Base-by-base conservation (phyloP, 2,888 invertebrate species). In the Pseudanteris insignis region DNA sequence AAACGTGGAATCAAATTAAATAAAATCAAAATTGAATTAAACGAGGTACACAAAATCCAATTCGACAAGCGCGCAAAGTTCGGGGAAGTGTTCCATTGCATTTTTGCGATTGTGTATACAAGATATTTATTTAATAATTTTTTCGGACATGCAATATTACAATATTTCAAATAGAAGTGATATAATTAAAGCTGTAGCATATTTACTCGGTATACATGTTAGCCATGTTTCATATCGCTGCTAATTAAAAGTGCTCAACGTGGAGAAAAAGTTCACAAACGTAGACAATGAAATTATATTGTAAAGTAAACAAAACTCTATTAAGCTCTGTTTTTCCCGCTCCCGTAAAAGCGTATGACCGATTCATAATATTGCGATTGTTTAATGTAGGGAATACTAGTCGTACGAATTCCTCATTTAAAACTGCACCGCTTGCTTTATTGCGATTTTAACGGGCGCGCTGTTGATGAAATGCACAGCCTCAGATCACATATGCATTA, bases 231-330 rank as follows among this genome's bases (percentile, higher is more conserved):
- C 50, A 50, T 63, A 59, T 54, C 48, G 63, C 29, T 55, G 36
- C 51, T 63, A 58, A 63, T 63, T 63, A 63, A 63, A 63, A 63
- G 54, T 59, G 51, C 59, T 55, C 51, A 32, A 21, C 55, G 41
- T 14, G 30, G 40, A 58, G 50, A 53, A 51, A 63, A 59, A 63
- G 55, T 47, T 63, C 50, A 53, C 55, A 50, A 55, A 50, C 63
- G 40, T 46, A 44, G 41, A 47, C 59, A 59, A 59, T 55, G 63
- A 63, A 63, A 63, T 63, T 59, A 63, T 63, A 60, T 63, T 57
- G 65, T 53, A 60, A 55, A 65, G 51, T 59, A 41, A 57, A 38
- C 53, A 59, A 54, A 50, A 50, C 47, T 59, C 41, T 65, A 51
- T 64, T 51, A 50, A 58, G 51, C 58, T 51, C 25, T 38, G 40